Evolutionary conservation across 92 coral and sea anemone genomes (phyloP).

Genomic region (Pocillopora grandis): DNA sequence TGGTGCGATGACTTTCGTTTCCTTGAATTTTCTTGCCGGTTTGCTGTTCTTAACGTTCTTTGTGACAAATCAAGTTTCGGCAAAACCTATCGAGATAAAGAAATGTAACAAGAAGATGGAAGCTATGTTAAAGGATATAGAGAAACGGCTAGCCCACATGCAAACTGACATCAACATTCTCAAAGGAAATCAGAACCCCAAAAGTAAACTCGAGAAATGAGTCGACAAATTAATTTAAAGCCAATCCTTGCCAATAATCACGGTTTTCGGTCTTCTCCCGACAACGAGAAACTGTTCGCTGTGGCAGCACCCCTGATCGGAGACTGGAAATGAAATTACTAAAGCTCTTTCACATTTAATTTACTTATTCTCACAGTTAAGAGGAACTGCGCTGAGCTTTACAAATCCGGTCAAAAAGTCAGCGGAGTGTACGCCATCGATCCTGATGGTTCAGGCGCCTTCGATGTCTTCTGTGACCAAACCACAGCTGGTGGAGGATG

Average conservation of each 20-base stretch:
- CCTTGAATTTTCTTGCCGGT: too few relatives aligned
- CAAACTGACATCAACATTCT: neutral
- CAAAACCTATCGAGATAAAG: neutral
- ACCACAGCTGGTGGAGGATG: conserved; percentile 81
- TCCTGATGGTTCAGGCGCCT: conserved; percentile 67
- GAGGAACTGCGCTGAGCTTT: conserved; percentile 66
- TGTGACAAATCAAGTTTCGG: neutral
- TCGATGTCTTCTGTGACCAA: conserved; percentile 85
- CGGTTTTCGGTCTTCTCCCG: too few relatives aligned
- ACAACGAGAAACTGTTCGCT: too few relatives aligned
- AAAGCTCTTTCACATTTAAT: neutral
- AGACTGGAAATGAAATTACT: too few relatives aligned
- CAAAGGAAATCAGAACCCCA: neutral
- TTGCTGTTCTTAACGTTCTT: neutral
- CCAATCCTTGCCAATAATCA: too few relatives aligned
- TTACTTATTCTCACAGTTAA: neutral
- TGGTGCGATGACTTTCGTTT: too few relatives aligned
- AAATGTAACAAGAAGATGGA: conserved; percentile 21
- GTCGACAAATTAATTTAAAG: too few relatives aligned
- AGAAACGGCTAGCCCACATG: neutral
- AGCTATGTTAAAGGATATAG: neutral
- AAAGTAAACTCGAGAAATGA: neutral
- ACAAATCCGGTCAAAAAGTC: conserved; percentile 56
- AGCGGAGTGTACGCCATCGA: conserved; percentile 68
- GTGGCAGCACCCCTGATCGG: too few relatives aligned